Conservation (phyloP, 2,797 vertebrate genomes). For the Falco columbarius region DNA sequence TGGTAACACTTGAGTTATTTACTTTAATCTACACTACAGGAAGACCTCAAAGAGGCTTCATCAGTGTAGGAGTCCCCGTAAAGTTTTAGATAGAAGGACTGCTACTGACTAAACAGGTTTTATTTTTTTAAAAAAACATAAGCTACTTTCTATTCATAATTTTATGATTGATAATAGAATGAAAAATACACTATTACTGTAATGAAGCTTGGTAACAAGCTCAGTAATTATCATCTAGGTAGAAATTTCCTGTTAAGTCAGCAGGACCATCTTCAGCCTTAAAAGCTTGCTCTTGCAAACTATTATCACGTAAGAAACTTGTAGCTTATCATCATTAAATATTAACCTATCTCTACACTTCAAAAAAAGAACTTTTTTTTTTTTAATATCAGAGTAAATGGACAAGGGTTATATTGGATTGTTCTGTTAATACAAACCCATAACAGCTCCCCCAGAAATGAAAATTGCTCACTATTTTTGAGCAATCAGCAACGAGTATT, state of each 20-base stretch:
- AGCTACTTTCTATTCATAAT: not conserved
- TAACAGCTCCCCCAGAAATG: not conserved
- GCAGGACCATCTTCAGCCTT: not conserved
- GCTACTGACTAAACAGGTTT: not conserved
- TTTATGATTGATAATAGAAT: not conserved
- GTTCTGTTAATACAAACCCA: not conserved
- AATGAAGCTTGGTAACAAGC: not conserved
- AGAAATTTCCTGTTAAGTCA: not conserved
- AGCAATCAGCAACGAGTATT: not conserved
- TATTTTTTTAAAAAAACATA: not conserved
- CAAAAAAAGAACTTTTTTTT: not conserved
- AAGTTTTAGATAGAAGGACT: not conserved
- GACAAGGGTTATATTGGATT: constrained; percentile 1
- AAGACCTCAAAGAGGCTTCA: not conserved
- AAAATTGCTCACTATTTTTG: not conserved
- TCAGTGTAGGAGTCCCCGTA: not conserved
- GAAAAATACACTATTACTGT: not conserved
- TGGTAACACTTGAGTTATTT: not conserved
- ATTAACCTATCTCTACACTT: constrained; percentile 11
- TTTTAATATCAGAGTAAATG: not conserved
- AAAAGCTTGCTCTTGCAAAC: not conserved
- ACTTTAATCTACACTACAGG: not conserved
- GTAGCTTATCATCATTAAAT: constrained; percentile 25
- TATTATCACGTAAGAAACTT: not conserved
- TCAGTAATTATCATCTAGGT: not conserved